Evolutionary conservation across 2,113 vertebrate genomes (phyloP).

Genomic region (Carassius carassius): DNA sequence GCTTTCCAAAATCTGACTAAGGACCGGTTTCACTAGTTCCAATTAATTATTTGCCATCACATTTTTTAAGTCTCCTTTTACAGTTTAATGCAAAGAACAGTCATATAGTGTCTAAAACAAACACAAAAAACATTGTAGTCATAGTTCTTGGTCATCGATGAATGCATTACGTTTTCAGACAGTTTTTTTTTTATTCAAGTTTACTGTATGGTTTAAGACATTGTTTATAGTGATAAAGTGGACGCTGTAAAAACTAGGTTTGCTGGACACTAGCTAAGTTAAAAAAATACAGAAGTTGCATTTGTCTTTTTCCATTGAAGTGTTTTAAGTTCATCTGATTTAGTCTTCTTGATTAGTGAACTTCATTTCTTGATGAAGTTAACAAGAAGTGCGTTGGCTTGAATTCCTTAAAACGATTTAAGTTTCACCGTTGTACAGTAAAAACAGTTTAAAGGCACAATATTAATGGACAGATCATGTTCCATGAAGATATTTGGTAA

Average conservation of each 20-base stretch:
- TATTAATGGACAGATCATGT: no score
- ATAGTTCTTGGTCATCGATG: not conserved
- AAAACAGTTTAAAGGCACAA: no score
- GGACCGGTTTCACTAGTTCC: not conserved
- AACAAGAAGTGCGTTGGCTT: no score
- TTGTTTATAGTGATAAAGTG: not conserved
- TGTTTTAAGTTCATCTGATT: not conserved
- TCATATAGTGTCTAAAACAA: not conserved
- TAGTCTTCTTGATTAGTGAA: not conserved
- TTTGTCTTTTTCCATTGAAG: not conserved
- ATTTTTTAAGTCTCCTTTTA: not conserved
- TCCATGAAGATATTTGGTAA: no score
- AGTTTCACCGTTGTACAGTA: no score
- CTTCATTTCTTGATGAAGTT: not conserved
- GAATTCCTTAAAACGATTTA: no score
- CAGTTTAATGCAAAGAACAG: not conserved
- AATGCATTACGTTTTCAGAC: not conserved
- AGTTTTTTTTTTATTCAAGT: not conserved
- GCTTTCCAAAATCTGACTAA: not conserved
- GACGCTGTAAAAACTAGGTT: not conserved
- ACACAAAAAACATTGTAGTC: not conserved
- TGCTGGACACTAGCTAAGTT: not conserved
- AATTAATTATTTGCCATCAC: not conserved
- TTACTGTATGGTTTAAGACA: not conserved
- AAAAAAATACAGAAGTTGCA: not conserved